Evolutionary conservation across 2,888 invertebrate genomes (phyloP).

Genomic region (Malthinus flaveolus): DNA sequence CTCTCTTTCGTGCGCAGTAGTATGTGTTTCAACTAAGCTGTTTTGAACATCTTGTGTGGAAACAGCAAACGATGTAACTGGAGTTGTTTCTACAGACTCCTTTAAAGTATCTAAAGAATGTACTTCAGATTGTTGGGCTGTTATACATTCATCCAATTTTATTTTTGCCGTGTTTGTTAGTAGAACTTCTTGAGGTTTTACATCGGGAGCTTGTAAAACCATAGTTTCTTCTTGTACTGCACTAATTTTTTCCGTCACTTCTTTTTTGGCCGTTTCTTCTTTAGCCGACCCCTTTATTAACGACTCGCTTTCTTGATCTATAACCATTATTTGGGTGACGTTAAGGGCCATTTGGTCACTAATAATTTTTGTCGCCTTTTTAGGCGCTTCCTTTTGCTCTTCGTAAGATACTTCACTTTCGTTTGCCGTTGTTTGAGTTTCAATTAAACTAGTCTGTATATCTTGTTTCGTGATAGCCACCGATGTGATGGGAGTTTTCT

Average conservation of each 20-base stretch:
- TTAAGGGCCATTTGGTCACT: constrained; percentile 47
- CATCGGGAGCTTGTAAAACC: constrained; percentile 38
- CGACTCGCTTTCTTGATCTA: constrained; percentile 51
- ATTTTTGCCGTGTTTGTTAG: constrained; percentile 38
- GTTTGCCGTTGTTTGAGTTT: constrained; percentile 40
- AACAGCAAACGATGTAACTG: constrained; percentile 29
- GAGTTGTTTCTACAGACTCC: constrained; percentile 22
- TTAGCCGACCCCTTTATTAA: constrained; percentile 52
- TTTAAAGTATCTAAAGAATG: constrained; percentile 24
- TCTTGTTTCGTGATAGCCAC: constrained; percentile 5
- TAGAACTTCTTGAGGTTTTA: neutral
- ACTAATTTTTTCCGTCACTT: constrained; percentile 53
- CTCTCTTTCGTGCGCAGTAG: constrained; percentile 45
- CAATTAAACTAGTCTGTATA: constrained; percentile 42
- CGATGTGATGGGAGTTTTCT: too few relatives aligned
- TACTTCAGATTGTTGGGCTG: constrained; percentile 31
- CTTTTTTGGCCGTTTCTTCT: constrained; percentile 54
- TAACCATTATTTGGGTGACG: constrained; percentile 49
- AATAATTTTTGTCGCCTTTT: constrained; percentile 27
- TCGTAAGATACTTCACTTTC: constrained; percentile 45
- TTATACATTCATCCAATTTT: constrained; percentile 31
- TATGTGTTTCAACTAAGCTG: constrained; percentile 42
- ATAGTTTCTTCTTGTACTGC: constrained; percentile 53
- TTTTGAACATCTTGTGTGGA: constrained; percentile 42
- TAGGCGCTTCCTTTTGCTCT: constrained; percentile 24